Conservation (phyloP, 2,888 invertebrate genomes). For the Nycteola revayana region DNA sequence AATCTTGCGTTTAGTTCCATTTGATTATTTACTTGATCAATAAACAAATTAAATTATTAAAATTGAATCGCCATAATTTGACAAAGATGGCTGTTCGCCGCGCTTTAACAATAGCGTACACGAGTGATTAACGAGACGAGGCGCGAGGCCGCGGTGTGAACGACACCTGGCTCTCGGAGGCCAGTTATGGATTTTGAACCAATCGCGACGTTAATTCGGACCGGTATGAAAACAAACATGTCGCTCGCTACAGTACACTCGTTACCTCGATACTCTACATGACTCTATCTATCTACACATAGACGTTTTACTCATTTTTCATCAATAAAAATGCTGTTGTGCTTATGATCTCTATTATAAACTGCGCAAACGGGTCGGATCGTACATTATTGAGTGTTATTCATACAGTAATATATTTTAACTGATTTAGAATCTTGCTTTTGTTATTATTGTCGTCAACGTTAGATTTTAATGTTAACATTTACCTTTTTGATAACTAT, state of each 20-base stretch:
- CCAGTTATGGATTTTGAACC: conserved; percentile 82
- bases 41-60: conserved; percentile 61
- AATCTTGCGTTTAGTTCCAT: conserved; percentile 66
- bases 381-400: conserved; percentile 13
- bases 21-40: conserved; percentile 48
- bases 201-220: conserved; percentile 81
- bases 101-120: conserved; percentile 79
- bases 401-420: too few species aligned
- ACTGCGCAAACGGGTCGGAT: conserved; percentile 30
- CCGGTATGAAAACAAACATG: conserved; percentile 81
- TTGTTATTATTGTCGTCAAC: too few species aligned
- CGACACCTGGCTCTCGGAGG: conserved; percentile 82
- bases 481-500: too few species aligned
- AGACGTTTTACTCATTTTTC: conserved; percentile 55
- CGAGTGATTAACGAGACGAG: conserved; percentile 81
- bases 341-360: conserved; percentile 26
- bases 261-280: conserved; percentile 47
- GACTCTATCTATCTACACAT: conserved; percentile 53
- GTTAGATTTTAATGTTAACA: too few species aligned
- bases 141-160: conserved; percentile 83
- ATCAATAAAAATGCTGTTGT: conserved; percentile 61
- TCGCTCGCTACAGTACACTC: conserved; percentile 51
- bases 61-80: conserved; percentile 77
- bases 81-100: conserved; percentile 81
- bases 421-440: too few species aligned